Evolutionary conservation across 1,140 invertebrate species (phyloP).

Genomic region (Bombus affinis): DNA sequence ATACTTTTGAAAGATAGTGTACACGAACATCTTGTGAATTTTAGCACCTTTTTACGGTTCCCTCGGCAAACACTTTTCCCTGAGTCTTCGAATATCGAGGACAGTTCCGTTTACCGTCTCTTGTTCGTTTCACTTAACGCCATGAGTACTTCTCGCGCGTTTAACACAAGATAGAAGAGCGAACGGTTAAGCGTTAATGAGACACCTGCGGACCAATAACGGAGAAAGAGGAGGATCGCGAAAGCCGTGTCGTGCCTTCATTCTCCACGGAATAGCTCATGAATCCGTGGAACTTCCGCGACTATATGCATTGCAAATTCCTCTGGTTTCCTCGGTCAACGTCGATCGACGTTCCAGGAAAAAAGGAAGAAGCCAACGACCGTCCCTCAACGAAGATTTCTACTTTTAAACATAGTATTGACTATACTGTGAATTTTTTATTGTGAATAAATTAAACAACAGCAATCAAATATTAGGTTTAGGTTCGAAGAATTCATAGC

Average conservation of each 20-base stretch:
- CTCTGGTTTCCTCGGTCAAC: background rate
- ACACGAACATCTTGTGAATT: slow-evolving; percentile 45
- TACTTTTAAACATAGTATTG: no score
- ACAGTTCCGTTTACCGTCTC: slow-evolving; percentile 48
- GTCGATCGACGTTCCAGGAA: background rate
- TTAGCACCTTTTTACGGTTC: slow-evolving; percentile 63
- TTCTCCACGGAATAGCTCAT: slow-evolving; percentile 18
- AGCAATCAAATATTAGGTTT: no score
- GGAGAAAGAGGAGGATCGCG: slow-evolving; percentile 19
- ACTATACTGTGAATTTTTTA: no score
- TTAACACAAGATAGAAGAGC: slow-evolving; percentile 40
- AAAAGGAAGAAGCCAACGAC: background rate
- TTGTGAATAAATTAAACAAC: no score
- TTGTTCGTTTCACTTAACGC: slow-evolving; percentile 65
- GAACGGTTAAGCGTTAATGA: slow-evolving; percentile 48
- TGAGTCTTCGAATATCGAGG: slow-evolving; percentile 36
- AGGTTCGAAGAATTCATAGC: no score
- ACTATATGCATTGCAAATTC: slow-evolving; percentile 35
- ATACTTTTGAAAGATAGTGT: background rate
- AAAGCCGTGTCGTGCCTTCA: background rate
- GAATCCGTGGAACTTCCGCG: slow-evolving; percentile 17
- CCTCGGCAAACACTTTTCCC: slow-evolving; percentile 50
- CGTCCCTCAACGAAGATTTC: background rate
- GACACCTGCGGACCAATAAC: slow-evolving; percentile 57
- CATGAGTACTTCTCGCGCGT: slow-evolving; percentile 6